These are phyloP conservation scores for Lepidostoma basale DNA, from an alignment of 1,140 invertebrate species.

Conservation along the genomic window DNA sequence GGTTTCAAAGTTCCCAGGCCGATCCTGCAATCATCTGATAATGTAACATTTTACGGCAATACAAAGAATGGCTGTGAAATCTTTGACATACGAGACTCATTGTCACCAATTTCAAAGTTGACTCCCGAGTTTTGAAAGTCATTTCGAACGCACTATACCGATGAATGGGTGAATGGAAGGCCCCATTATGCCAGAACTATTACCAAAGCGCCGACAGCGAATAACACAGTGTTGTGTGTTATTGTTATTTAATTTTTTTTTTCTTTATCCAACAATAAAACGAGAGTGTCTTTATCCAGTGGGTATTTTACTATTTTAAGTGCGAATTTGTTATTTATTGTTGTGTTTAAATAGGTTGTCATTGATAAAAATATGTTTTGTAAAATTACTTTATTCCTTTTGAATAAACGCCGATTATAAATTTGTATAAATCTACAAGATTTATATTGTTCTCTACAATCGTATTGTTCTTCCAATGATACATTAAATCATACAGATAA, in stretches of 20 bases:
- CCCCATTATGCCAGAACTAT: constrained; percentile 30
- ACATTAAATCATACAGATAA: too few relatives aligned
- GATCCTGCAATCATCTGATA: too few relatives aligned
- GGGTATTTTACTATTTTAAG: constrained; percentile 19
- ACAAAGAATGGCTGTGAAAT: constrained; percentile 20
- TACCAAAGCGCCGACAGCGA: constrained; percentile 41
- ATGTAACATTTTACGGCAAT: constrained; percentile 11
- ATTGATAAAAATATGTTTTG: neutral
- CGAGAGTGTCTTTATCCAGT: constrained; percentile 40
- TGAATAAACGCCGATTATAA: neutral
- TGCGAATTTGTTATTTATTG: constrained; percentile 36
- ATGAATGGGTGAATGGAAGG: constrained; percentile 23
- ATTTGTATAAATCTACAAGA: neutral
- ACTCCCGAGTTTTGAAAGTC: constrained; percentile 16
- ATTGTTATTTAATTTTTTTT: constrained; percentile 36
- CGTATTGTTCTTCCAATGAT: too few relatives aligned
- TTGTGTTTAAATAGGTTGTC: constrained; percentile 8
- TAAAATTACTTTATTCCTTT: neutral
- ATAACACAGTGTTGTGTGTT: constrained; percentile 31
- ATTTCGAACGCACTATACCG: neutral
- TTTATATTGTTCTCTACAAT: too few relatives aligned
- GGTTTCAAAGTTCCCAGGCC: too few relatives aligned
- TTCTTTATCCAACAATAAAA: constrained; percentile 31
- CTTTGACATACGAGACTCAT: constrained; percentile 17
- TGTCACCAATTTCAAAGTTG: constrained; percentile 22